These are phyloP conservation scores for Aegotheles bennettii DNA, from an alignment of 2,113 vertebrate genomes.

Conservation along the genomic window DNA sequence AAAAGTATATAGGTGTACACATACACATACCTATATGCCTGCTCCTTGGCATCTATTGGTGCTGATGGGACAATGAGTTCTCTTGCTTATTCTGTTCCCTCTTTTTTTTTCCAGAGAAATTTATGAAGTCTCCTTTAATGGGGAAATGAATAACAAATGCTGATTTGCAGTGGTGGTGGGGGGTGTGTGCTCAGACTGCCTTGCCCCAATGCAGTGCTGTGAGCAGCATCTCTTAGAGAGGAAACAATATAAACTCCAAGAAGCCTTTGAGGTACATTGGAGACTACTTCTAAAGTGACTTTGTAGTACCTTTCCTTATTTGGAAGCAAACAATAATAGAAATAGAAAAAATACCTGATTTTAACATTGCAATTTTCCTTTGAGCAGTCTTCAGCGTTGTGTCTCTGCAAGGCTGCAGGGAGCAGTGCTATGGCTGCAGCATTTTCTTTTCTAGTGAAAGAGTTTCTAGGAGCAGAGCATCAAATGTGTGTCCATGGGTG, in stretches of 20 bases:
- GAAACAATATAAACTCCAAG: not conserved
- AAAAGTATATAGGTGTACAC: not conserved
- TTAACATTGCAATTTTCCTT: not conserved
- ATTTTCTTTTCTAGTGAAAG: not conserved
- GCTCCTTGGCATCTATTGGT: not conserved
- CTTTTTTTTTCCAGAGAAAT: not conserved
- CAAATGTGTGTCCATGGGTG: not conserved
- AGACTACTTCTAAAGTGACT: not conserved
- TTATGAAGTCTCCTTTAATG: not conserved
- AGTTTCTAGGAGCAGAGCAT: not conserved
- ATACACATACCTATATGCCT: not conserved
- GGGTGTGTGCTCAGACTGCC: not conserved
- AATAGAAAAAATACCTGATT: not conserved
- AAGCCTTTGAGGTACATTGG: not conserved
- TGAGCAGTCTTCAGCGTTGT: not conserved
- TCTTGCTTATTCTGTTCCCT: not conserved
- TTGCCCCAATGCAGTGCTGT: not conserved
- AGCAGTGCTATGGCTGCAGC: not conserved
- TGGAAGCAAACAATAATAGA: not conserved
- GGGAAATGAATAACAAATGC: not conserved
- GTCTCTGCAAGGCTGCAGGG: not conserved
- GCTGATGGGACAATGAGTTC: not conserved
- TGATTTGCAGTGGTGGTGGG: not conserved
- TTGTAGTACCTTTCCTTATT: not conserved
- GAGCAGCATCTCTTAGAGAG: not conserved